These are phyloP conservation scores for Sisyra nigra DNA, from an alignment of 2,888 invertebrate genomes.

Conservation along the genomic window DNA sequence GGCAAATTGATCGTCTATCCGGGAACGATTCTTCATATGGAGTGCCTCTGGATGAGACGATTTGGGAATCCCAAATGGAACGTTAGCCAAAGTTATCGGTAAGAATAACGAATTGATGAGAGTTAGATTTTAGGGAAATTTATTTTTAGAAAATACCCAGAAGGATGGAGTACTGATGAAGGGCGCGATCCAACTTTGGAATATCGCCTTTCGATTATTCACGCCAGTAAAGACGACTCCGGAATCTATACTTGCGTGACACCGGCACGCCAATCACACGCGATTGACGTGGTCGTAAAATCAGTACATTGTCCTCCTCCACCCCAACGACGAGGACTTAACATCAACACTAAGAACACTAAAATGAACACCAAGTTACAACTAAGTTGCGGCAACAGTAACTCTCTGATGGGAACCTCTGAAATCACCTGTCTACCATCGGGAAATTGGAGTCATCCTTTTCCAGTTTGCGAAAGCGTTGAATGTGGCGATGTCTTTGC, in stretches of 20 bases:
- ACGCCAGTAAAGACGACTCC: conserved; percentile 69
- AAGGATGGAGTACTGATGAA: conserved; percentile 72
- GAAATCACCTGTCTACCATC: conserved; percentile 63
- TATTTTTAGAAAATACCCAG: conserved; percentile 42
- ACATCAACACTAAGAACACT: conserved; percentile 52
- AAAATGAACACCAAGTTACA: conserved; percentile 56
- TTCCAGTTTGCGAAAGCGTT: conserved; percentile 73
- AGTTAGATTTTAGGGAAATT: conserved; percentile 27
- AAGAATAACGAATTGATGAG: conserved; percentile 10
- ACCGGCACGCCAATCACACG: conserved; percentile 66
- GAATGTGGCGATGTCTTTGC: conserved; percentile 63
- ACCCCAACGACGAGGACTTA: conserved; percentile 54
- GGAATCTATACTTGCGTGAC: conserved; percentile 74
- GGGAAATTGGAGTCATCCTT: conserved; percentile 71
- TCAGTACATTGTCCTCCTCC: conserved; percentile 67
- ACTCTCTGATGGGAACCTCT: conserved; percentile 60
- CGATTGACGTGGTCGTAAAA: conserved; percentile 66
- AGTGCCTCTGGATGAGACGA: conserved; percentile 73
- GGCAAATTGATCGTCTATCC: conserved; percentile 75
- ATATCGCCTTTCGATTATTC: conserved; percentile 63
- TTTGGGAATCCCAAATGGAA: conserved; percentile 81
- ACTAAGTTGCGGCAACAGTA: conserved; percentile 66
- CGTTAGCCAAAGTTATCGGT: conserved; percentile 48
- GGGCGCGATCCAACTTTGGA: conserved; percentile 64
- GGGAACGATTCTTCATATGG: conserved; percentile 73